These are phyloP conservation scores for Mactra quadrangularis DNA, from an alignment of 1,140 invertebrate genomes.

Conservation along the genomic window DNA sequence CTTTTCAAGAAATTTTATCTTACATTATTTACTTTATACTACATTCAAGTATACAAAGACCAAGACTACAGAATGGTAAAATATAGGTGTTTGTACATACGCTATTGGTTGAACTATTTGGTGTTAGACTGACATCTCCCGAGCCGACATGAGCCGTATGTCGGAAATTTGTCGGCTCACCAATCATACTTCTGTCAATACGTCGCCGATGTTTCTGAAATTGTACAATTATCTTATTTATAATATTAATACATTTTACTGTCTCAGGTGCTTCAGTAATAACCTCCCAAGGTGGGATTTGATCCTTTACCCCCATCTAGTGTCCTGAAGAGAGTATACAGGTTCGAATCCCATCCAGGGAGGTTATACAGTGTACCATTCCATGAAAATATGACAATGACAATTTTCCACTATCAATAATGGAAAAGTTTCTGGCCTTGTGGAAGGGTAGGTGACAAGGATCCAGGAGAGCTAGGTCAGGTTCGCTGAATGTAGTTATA, in stretches of 20 bases:
- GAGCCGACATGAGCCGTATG: slow-evolving; percentile 95
- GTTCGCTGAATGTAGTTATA: background rate
- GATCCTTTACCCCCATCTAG: background rate
- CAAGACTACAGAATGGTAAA: too few relatives aligned
- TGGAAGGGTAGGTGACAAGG: too few relatives aligned
- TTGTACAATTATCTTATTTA: background rate
- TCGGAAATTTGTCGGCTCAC: slow-evolving; percentile 94
- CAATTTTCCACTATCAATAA: background rate
- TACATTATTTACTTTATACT: too few relatives aligned
- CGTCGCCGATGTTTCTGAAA: slow-evolving; percentile 85
- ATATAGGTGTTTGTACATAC: slow-evolving; percentile 41
- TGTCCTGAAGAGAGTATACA: background rate
- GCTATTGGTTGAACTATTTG: slow-evolving; percentile 45
- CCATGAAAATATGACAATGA: background rate
- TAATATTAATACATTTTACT: background rate
- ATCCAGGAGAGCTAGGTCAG: too few relatives aligned
- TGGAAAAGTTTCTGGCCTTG: background rate
- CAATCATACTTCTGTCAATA: slow-evolving; percentile 96
- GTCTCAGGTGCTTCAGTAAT: background rate
- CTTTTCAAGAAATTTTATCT: too few relatives aligned
- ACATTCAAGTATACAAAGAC: too few relatives aligned
- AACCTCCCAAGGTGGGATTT: too few relatives aligned
- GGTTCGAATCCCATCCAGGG: too few relatives aligned
- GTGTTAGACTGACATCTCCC: slow-evolving; percentile 85
- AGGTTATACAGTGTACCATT: too few relatives aligned